A percentile compares a stretch with the other conserved stretches of the same genome.
phyloP scores from a whole-genome alignment of 92 coral and sea anemone genomes.

The Phymanthus crucifer region DNA sequence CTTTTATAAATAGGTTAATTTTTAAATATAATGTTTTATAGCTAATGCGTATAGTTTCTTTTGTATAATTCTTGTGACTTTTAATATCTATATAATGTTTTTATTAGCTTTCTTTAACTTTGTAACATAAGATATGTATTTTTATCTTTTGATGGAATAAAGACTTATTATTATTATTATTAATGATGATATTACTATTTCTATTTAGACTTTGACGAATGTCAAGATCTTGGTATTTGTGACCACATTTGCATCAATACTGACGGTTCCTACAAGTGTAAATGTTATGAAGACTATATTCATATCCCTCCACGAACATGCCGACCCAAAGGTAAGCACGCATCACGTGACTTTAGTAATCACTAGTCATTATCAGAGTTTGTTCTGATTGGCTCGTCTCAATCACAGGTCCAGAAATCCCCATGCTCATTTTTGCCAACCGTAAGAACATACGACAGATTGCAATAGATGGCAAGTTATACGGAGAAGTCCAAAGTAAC shows the following conservation, averaged over 20 bases:
- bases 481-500: constrained; percentile 45
- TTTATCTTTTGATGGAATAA: too few relatives aligned
- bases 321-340: constrained; percentile 67
- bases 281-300: constrained; percentile 69
- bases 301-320: constrained; percentile 67
- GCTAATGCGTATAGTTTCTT: too few relatives aligned
- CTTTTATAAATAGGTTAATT: too few relatives aligned
- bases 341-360: too few relatives aligned
- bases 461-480: constrained; percentile 48
- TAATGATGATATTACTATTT: neutral
- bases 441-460: constrained; percentile 59
- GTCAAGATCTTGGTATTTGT: constrained; percentile 58
- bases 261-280: constrained; percentile 77
- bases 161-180: neutral
- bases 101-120: too few relatives aligned
- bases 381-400: neutral
- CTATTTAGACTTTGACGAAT: constrained; percentile 76
- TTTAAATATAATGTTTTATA: too few relatives aligned
- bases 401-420: constrained; percentile 53
- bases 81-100: too few relatives aligned
- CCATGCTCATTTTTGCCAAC: constrained; percentile 76
- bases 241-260: constrained; percentile 78
- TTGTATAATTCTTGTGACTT: too few relatives aligned
- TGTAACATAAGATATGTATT: too few relatives aligned
- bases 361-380: too few relatives aligned